These are phyloP conservation scores for Pegoplata infirma DNA, from an alignment of 2,888 invertebrate genomes.

Conservation along the genomic window DNA sequence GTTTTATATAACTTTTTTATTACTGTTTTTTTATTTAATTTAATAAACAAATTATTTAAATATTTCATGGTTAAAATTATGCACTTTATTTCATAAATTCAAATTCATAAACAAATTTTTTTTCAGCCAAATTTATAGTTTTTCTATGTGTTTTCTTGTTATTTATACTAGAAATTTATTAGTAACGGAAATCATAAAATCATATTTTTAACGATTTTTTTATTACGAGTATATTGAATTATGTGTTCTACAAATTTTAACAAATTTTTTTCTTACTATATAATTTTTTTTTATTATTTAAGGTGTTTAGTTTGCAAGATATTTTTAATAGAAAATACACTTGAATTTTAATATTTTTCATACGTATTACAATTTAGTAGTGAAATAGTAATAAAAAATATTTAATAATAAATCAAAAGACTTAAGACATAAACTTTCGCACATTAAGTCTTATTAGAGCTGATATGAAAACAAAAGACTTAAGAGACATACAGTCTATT, in stretches of 20 bases:
- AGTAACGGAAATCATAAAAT: conserved; percentile 46
- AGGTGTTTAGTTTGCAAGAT: no score
- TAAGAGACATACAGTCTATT: neutral
- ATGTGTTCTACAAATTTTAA: conserved; percentile 18
- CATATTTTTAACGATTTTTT: conserved; percentile 28
- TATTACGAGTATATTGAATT: conserved; percentile 10
- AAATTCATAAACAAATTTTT: neutral
- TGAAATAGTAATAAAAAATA: conserved; percentile 4
- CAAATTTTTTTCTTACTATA: no score
- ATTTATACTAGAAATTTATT: conserved; percentile 18
- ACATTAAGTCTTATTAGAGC: neutral
- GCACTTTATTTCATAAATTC: conserved; percentile 6
- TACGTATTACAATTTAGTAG: neutral
- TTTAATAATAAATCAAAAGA: conserved; percentile 34
- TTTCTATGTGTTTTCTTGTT: neutral
- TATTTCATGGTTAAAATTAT: conserved; percentile 39
- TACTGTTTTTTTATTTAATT: conserved; percentile 13
- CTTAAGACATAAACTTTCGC: conserved; percentile 41
- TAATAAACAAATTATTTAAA: conserved; percentile 23
- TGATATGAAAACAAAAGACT: neutral
- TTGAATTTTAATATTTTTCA: conserved; percentile 6
- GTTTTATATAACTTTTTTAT: conserved; percentile 20
- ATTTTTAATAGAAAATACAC: neutral
- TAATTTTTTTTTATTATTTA: no score
- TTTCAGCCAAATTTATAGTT: no score